These are phyloP conservation scores for Heliothis virescens DNA, from an alignment of 1,140 invertebrate species.

Conservation along the genomic window DNA sequence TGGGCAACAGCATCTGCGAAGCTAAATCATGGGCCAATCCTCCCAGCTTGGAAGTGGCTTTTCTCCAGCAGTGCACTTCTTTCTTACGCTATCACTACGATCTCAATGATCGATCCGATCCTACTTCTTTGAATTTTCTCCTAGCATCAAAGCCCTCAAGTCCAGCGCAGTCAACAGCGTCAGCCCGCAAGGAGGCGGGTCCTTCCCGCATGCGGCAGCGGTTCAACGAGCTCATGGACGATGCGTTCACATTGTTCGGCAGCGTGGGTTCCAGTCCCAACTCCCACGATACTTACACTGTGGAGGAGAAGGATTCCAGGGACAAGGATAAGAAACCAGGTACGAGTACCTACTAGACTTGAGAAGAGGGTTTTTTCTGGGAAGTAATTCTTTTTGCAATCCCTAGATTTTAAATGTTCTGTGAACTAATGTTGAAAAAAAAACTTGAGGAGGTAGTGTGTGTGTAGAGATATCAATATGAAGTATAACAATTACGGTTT, in stretches of 20 bases:
- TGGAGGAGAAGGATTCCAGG: slow-evolving; percentile 60
- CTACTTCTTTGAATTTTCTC: not conserved
- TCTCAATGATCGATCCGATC: no score
- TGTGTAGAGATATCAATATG: no score
- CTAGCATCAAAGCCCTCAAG: slow-evolving; percentile 72
- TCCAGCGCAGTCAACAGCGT: slow-evolving; percentile 57
- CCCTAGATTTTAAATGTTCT: no score
- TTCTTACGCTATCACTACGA: no score
- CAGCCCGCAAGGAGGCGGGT: slow-evolving; percentile 57
- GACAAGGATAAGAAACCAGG: slow-evolving; percentile 50
- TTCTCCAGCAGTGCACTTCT: no score
- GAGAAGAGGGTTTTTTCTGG: not conserved
- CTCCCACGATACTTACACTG: slow-evolving; percentile 66
- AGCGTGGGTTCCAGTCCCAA: slow-evolving; percentile 68
- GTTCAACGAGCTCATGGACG: slow-evolving; percentile 83
- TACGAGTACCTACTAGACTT: not conserved
- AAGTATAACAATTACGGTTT: no score
- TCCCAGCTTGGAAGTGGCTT: no score
- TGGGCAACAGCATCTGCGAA: no score
- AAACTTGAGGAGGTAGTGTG: no score
- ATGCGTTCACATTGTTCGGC: slow-evolving; percentile 82
- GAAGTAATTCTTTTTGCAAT: no score
- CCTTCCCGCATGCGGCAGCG: slow-evolving; percentile 79
- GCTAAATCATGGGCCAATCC: no score
- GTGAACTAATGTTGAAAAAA: no score